Evolutionary conservation across 2,797 vertebrate species (phyloP), one percentile per base, ranked within the genome.

Genomic region (Heliangelus exortis): DNA sequence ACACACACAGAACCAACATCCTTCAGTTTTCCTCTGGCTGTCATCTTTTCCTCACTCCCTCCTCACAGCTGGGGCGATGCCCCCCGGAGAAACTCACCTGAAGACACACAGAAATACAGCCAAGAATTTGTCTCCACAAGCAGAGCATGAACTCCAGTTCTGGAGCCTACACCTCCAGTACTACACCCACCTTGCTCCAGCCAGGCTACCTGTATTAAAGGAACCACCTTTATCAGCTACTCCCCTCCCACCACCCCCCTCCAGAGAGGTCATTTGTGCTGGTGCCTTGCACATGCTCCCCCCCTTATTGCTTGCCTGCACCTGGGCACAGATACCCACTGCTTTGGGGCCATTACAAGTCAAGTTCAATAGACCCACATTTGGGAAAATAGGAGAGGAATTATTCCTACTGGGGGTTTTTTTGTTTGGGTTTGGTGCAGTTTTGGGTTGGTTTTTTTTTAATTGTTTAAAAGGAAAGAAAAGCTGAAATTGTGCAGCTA

Each of bases 81-180:
- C 47, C 15, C 12, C 22, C 9, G 4, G 20, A 73, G 17, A 8
- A 33, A 3, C 12, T 45, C 54, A 2, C 33, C 26, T 21, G 15
- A 8, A 68, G 6, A 50, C 2, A 4, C 3, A 0, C 47, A 28
- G 4, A 39, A 7, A 19, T 0, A 0, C 0, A 0, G 9, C 7
- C 26, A 10, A 41, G 12, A 45, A 10, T 15, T 45, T 9, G 1
- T 3, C 25, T 31, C 29, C 4, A 5, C 12, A 26, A 54, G 2
- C 2, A 15, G 3, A 28, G 4, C n/a, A 6, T 9, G 6, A 9
- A 10, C 15, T 41, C 39, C 39, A 73, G 7, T 1, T 0, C 15
- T 8, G 8, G 39, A 41, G 39, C 39, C 39, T 41, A 14, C 20
- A 15, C 3, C 8, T 15, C 1, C 66, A 79, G 3, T 17, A 41